Evolutionary conservation across 64 coral and sea anemone genomes (phyloP), one percentile per base, ranked within the genome.

Genomic region (Orbicella faveolata): DNA sequence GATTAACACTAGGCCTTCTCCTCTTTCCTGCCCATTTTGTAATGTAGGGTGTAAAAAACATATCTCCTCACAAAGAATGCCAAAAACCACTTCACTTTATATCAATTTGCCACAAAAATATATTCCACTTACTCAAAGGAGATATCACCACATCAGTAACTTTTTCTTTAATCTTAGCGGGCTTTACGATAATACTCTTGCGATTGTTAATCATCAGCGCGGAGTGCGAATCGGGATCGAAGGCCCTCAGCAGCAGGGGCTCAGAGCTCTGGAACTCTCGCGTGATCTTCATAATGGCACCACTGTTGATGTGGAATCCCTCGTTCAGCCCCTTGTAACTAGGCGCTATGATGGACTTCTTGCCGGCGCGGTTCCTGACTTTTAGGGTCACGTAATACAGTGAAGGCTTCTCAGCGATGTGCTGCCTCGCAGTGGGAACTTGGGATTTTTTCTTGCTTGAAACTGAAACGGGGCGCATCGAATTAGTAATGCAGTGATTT

Each of bases 211-310:
- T 97, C 37, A 97, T 79, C 61, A 97, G 26, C 12, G 83, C 53
- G 0, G 44, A 81, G 52, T 80, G 89, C 3, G 95, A 73, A 39
- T 90, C 78, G 20, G 92, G 95, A 64, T 97, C 95, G 76, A 84
- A 97, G 36, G 95, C 95, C 41, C 76, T 86, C 35, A 97, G 79
- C 20, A 84, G 57, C 0, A 97, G 70, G 35, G 95, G 92, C 35
- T 93, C 82, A 0, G 91, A 16, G 52, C 78, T 90, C 9, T 63
- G 52, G 61, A 93, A 93, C 75, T 97, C 95, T 51, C 93, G 90
- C 14, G 95, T 94, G 92, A 97, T 94, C 70, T 97, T 92, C 92
- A 97, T 91, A 70, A 94, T 74, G 23, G 95, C 84, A n/a, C 88
- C 88, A 34, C 75, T 94, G 34, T 92, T 92, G 26, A 97, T 89